Conservation (phyloP, 2,797 vertebrate genomes). For the Leptoclinus maculatus region DNA sequence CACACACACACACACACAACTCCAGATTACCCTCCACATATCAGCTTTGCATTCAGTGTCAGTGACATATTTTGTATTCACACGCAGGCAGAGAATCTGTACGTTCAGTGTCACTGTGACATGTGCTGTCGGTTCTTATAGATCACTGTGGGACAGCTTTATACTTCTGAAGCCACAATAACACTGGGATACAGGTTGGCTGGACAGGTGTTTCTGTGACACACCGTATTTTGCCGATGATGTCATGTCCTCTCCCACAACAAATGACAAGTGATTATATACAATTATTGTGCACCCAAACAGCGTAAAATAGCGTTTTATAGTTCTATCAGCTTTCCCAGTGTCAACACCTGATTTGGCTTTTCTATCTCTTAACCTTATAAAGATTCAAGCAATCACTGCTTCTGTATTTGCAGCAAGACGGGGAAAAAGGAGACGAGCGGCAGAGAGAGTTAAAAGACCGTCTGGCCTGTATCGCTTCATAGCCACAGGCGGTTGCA, state of each 20-base stretch:
- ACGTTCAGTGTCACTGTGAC: conserved; percentile 26
- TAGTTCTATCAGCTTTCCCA: conserved; percentile 18
- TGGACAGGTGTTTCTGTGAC: conserved; percentile 18
- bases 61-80: conserved; percentile 44
- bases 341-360: conserved; percentile 43
- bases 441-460: conserved; percentile 46
- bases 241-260: conserved; percentile 29
- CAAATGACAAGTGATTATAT: conserved; percentile 30
- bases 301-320: conserved; percentile 20
- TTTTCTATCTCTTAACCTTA: conserved; percentile 38
- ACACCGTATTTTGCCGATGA: conserved; percentile 36
- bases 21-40: conserved; percentile 28
- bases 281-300: neutral
- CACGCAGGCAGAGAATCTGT: conserved; percentile 28
- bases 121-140: conserved; percentile 34
- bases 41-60: conserved; percentile 41
- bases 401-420: conserved; percentile 32
- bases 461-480: conserved; percentile 62
- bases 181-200: conserved; percentile 19
- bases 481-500: conserved; percentile 75
- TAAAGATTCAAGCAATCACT: conserved; percentile 48
- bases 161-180: conserved; percentile 26
- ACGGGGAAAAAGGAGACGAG: conserved; percentile 22
- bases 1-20: neutral
- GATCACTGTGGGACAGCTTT: conserved; percentile 9